Base-by-base conservation (phyloP, 2,888 invertebrate genomes). In the Tenthredo scrophulariae region DNA sequence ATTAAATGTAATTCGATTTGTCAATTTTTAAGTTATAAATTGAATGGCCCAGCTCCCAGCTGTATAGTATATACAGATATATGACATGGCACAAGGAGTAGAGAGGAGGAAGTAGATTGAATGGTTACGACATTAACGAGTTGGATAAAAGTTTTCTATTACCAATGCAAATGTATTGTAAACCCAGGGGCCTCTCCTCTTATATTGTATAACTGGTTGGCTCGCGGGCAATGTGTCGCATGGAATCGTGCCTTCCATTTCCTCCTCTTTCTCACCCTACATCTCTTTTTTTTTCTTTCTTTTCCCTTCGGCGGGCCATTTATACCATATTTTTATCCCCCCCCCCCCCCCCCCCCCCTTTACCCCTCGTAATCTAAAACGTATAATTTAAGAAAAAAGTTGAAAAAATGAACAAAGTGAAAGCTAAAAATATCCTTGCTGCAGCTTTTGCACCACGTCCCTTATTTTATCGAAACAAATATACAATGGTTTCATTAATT, bases 71-170 rank as follows among this genome's bases (percentile, higher is more conserved):
- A 46, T 46, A 22, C 15, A 37, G 26, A 13, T 18, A 22, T 46
- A 46, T 46, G 10, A 46, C 3, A 22, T 46, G 26, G 74, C 4
- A 10, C n/a, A 22, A 13, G 22, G 43, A 74, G 43, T 18, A 46
- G 22, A 43, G 22, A 29, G 75, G 29, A 43, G 75, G 50, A 6
- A n/a, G 46, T 29, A 70, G 74, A 86, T 86, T 86, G 86, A 87
- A 80, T 86, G 86, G 87, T 89, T 87, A 87, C 86, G 86, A 86
- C 86, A 87, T 88, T 90, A 91, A 90, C 89, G 90, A 89, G 88
- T 87, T 87, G 88, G 86, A 86, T 84, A 85, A 89, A 90, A 88
- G 88, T 90, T 89, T 89, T 87, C 87, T 87, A 87, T 87, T 87
- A 85, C 84, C 88, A 86, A 89, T 88, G 89, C 87, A 89, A 91